phyloP scores from a whole-genome alignment of 2,797 vertebrate species.

The Cyprinella venusta region DNA sequence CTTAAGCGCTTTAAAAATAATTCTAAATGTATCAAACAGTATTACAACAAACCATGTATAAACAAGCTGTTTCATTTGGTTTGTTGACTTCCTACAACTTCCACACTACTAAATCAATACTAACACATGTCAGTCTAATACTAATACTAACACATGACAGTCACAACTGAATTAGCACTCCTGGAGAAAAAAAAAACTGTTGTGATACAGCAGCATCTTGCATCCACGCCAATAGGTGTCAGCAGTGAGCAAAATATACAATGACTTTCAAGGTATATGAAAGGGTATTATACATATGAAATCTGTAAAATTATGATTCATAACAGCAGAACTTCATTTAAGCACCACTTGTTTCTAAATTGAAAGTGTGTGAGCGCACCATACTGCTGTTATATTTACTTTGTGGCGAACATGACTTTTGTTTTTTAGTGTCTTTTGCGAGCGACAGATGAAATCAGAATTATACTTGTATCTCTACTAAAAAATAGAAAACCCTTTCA shows the following conservation, averaged over 20 bases:
- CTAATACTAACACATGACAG: conserved; percentile 25
- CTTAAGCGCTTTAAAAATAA: not conserved
- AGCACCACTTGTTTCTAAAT: not conserved
- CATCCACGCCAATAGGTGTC: not conserved
- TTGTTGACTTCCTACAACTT: not conserved
- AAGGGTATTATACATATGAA: not conserved
- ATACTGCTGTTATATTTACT: not conserved
- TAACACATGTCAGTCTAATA: no score
- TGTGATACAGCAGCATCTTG: not conserved
- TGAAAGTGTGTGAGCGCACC: not conserved
- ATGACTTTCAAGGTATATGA: not conserved
- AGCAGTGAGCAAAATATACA: not conserved
- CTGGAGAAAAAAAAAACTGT: not conserved
- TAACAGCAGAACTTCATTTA: not conserved
- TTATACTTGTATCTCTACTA: not conserved
- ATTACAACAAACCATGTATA: not conserved
- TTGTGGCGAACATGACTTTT: not conserved
- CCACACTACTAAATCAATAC: no score
- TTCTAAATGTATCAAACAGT: not conserved
- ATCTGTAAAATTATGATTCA: not conserved
- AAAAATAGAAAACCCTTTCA: not conserved
- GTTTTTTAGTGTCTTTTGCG: not conserved
- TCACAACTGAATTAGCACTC: not conserved
- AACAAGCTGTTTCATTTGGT: not conserved
- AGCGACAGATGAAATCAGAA: not conserved